phyloP scores from a whole-genome alignment of 2,113 vertebrate species.

The Ptilorrhoa leucosticta region DNA sequence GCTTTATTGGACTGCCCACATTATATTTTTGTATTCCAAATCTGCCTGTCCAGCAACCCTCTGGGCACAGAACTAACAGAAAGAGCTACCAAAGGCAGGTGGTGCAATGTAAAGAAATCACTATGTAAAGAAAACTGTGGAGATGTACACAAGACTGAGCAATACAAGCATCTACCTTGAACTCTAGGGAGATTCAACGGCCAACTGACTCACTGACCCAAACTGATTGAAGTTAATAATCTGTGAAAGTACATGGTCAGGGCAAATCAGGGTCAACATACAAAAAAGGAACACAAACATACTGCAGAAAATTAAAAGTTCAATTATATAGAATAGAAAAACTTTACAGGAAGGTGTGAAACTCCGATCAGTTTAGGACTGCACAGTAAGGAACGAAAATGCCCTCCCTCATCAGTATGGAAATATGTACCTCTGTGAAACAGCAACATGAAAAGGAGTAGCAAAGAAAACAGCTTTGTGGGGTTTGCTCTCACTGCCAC shows the following conservation, averaged over 20 bases:
- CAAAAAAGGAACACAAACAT: neutral
- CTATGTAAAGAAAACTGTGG: neutral
- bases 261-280: neutral
- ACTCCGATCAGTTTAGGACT: neutral
- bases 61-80: neutral
- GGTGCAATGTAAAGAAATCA: neutral
- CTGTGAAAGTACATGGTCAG: neutral
- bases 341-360: neutral
- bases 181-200: neutral
- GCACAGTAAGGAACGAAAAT: neutral
- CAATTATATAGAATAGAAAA: neutral
- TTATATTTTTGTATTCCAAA: neutral
- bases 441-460: neutral
- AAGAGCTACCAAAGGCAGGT: neutral
- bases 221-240: neutral
- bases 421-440: neutral
- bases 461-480: neutral
- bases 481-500: neutral
- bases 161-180: neutral
- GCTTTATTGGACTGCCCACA: neutral
- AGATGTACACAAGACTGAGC: neutral
- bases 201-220: neutral
- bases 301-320: neutral
- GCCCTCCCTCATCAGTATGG: neutral
- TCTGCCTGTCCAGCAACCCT: neutral